Percentiles rank a stretch among this genome's conserved stretches.
phyloP scores from a whole-genome alignment of 2,888 invertebrate genomes.

The Epinotia demarniana region DNA sequence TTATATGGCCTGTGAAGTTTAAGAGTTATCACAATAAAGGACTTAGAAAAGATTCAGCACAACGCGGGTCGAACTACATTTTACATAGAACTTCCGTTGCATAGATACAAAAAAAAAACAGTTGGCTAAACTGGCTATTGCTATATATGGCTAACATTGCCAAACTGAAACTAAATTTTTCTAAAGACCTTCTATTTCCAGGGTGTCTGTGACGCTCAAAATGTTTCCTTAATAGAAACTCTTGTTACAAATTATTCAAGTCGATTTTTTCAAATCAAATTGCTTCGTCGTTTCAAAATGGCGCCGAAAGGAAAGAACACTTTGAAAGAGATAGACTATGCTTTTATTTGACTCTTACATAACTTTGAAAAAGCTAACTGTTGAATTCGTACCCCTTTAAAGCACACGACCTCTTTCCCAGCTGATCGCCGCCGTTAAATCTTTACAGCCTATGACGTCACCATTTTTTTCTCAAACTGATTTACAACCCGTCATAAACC shows the following conservation, averaged over 20 bases:
- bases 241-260: too few species aligned
- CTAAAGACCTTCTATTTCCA: background rate
- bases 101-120: background rate
- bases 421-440: slow-evolving; percentile 80
- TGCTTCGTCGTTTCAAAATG: background rate
- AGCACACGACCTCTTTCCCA: slow-evolving; percentile 58
- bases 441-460: slow-evolving; percentile 81
- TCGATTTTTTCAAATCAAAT: background rate
- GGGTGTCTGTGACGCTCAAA: background rate
- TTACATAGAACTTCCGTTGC: background rate
- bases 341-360: background rate
- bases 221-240: background rate
- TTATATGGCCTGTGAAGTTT: slow-evolving; percentile 75
- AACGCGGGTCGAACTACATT: background rate
- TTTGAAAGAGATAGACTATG: background rate
- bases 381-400: background rate
- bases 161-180: background rate
- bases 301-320: background rate
- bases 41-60: slow-evolving; percentile 6
- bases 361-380: background rate
- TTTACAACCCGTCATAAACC: slow-evolving; percentile 80
- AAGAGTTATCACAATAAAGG: slow-evolving; percentile 38
- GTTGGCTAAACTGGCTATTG: too few species aligned
- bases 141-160: too few species aligned
- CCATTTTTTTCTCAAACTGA: slow-evolving; percentile 75